A percentile compares a stretch with the other conserved stretches of the same genome.
These are phyloP conservation scores for Belgica antarctica DNA, from an alignment of 2,888 invertebrate genomes.

Conservation along the genomic window DNA sequence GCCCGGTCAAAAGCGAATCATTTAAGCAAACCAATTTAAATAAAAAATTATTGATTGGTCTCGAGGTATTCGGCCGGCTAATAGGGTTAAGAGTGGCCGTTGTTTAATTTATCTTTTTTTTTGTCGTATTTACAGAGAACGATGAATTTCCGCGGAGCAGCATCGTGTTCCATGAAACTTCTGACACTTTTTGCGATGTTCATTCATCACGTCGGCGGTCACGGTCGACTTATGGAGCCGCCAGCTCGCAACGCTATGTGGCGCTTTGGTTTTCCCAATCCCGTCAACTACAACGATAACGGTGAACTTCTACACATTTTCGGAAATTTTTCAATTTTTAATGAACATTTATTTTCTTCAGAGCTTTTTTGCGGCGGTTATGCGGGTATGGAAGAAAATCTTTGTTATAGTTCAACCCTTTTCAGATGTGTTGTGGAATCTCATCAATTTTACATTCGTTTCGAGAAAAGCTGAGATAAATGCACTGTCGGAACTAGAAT, in stretches of 20 bases:
- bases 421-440: background rate
- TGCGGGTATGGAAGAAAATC: constrained; percentile 60
- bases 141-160: background rate
- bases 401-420: background rate
- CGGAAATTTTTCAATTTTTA: constrained; percentile 18
- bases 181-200: constrained; percentile 18
- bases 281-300: constrained; percentile 92
- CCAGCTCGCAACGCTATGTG: constrained; percentile 93
- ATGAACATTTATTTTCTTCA: constrained; percentile 26
- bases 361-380: constrained; percentile 91
- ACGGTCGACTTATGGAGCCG: constrained; percentile 88
- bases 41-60: background rate
- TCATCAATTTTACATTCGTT: background rate
- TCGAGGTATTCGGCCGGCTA: background rate
- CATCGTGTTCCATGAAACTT: constrained; percentile 3
- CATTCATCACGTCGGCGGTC: constrained; percentile 60
- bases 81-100: constrained; percentile 1
- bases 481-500: too few relatives aligned
- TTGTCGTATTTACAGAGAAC: too few relatives aligned
- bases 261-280: constrained; percentile 91
- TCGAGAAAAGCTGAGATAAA: background rate
- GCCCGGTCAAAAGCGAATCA: too few relatives aligned
- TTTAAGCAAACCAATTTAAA: background rate
- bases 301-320: background rate
- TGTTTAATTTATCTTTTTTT: constrained; percentile 12